These are phyloP conservation scores for Myotis lucifugus DNA, from an alignment of 2,113 vertebrate species.

Conservation along the genomic window DNA sequence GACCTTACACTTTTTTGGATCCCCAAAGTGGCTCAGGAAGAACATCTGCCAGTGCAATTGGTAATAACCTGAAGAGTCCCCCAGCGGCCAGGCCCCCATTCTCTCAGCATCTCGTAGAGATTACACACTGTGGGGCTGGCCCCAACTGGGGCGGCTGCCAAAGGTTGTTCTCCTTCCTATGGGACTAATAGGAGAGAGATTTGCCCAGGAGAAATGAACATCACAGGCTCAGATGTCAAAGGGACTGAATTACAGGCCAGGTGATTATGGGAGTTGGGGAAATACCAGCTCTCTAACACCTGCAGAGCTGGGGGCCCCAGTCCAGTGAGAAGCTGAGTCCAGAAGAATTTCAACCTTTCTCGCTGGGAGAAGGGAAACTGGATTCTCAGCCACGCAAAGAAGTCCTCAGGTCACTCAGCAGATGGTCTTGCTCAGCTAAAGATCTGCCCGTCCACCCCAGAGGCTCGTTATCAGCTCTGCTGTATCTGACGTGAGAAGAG, in stretches of 20 bases:
- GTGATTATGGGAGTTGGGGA: not conserved
- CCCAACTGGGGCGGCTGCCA: not conserved
- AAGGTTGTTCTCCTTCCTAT: not conserved
- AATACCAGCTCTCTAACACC: not conserved
- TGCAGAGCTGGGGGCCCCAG: not conserved
- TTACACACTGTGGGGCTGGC: not conserved
- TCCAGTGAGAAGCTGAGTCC: not conserved
- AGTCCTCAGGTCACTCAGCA: not conserved
- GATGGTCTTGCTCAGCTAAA: not conserved
- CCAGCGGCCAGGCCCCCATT: not conserved
- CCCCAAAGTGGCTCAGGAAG: not conserved
- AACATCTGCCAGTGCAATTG: not conserved
- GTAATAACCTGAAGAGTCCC: not conserved
- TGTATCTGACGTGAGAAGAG: not conserved
- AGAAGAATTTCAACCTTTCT: not conserved
- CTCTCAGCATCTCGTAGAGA: not conserved
- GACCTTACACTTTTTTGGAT: not conserved
- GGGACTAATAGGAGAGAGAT: not conserved
- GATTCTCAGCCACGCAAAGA: not conserved
- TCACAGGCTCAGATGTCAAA: not conserved
- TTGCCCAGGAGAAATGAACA: not conserved
- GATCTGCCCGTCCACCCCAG: not conserved
- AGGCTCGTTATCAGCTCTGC: not conserved
- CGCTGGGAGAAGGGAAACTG: not conserved
- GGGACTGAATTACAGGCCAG: not conserved